These are phyloP conservation scores for Clanis bilineata DNA, from an alignment of 2,888 invertebrate genomes.

Conservation along the genomic window DNA sequence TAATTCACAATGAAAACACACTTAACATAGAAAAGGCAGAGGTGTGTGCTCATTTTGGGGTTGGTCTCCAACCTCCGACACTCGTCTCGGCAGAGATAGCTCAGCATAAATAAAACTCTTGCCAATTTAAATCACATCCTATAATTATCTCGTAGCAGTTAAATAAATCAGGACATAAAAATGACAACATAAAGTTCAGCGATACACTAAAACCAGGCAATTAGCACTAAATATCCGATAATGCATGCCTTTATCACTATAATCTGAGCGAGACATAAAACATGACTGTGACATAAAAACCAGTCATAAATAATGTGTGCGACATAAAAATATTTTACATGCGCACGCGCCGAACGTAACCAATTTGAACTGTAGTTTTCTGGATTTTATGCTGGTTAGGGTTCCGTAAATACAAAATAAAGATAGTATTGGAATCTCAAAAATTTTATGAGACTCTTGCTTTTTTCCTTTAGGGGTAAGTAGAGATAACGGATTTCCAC, in stretches of 20 bases:
- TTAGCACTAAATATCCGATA: conserved; percentile 67
- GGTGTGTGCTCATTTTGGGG: too few relatives aligned
- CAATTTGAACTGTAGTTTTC: conserved; percentile 8
- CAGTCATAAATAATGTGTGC: conserved; percentile 54
- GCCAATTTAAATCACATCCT: not conserved
- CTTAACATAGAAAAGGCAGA: too few relatives aligned
- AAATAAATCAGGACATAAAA: conserved; percentile 8
- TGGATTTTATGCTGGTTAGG: not conserved
- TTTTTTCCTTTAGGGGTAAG: too few relatives aligned
- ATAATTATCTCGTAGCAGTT: not conserved
- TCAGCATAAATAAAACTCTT: not conserved
- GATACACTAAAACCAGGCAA: conserved; percentile 54
- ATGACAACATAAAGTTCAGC: not conserved
- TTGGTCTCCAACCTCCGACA: too few relatives aligned
- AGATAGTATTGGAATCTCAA: too few relatives aligned
- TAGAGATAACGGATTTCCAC: too few relatives aligned
- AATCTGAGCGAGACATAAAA: conserved; percentile 33
- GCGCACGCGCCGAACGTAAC: conserved; percentile 63
- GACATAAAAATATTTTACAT: conserved; percentile 51
- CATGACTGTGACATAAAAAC: conserved; percentile 4
- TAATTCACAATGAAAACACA: too few relatives aligned
- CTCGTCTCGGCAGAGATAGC: too few relatives aligned
- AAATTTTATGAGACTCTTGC: too few relatives aligned
- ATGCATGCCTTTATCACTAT: conserved; percentile 59
- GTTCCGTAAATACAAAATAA: too few relatives aligned